These are phyloP conservation scores for Camelus bactrianus DNA, from an alignment of 2,113 vertebrate genomes.

Conservation along the genomic window DNA sequence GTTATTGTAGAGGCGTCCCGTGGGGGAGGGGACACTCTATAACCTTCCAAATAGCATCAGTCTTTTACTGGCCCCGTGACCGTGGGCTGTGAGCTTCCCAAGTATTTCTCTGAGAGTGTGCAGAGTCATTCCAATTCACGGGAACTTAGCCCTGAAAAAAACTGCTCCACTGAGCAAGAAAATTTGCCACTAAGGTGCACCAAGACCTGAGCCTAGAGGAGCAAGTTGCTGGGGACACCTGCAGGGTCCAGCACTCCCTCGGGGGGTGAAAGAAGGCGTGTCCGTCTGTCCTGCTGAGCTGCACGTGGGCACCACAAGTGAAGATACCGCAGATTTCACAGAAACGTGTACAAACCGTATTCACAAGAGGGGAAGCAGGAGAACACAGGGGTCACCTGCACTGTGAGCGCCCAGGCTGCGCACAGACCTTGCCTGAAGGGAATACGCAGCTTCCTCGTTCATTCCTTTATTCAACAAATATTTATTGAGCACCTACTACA, in stretches of 20 bases:
- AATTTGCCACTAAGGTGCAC: not conserved
- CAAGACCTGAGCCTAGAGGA: rapidly evolving
- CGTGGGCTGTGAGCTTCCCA: not conserved
- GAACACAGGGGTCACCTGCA: rapidly evolving
- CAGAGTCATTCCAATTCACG: too few relatives aligned
- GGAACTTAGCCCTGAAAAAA: not conserved
- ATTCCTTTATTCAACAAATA: not conserved
- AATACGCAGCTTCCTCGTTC: rapidly evolving
- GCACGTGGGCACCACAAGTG: rapidly evolving
- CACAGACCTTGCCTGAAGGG: not conserved
- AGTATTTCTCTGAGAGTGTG: not conserved
- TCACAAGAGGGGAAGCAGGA: rapidly evolving
- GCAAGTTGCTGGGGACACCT: rapidly evolving
- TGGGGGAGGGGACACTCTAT: not conserved
- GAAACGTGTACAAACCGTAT: rapidly evolving
- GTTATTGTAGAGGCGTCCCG: rapidly evolving
- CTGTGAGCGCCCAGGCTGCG: rapidly evolving
- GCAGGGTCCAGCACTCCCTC: rapidly evolving
- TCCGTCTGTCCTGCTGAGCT: rapidly evolving
- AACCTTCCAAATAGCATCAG: not conserved
- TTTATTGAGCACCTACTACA: too few relatives aligned
- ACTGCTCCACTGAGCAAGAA: rapidly evolving
- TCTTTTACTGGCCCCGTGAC: too few relatives aligned
- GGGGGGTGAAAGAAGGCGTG: rapidly evolving
- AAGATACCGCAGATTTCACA: not conserved